Conservation (phyloP, 2,888 invertebrate genomes). For the Agapostemon virescens region DNA sequence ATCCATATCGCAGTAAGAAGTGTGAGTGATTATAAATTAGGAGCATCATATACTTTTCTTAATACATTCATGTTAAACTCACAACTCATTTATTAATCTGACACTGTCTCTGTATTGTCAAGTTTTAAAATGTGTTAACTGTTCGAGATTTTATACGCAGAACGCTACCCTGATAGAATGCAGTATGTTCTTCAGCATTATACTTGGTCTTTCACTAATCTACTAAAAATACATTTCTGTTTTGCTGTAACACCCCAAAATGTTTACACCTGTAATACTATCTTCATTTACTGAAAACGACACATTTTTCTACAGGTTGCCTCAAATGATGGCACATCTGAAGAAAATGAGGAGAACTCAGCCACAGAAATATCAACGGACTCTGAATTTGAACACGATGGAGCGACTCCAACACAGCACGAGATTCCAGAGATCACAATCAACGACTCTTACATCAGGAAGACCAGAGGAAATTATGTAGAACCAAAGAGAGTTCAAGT, state of each 20-base stretch:
- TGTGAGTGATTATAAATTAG: slow-evolving; percentile 6
- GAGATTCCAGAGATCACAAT: slow-evolving; percentile 89
- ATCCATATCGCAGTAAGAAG: slow-evolving; percentile 22
- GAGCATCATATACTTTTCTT: slow-evolving; percentile 26
- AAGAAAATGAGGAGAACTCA: slow-evolving; percentile 89
- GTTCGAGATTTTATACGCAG: background rate
- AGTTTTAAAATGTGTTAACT: slow-evolving; percentile 12
- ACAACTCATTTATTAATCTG: background rate
- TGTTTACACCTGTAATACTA: slow-evolving; percentile 26
- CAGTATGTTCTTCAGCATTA: slow-evolving; percentile 35
- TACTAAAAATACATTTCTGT: slow-evolving; percentile 47
- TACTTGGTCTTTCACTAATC: slow-evolving; percentile 53
- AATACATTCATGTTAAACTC: slow-evolving; percentile 6
- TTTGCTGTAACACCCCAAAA: slow-evolving; percentile 28
- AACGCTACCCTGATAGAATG: slow-evolving; percentile 31
- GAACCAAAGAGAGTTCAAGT: slow-evolving; percentile 85
- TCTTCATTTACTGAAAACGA: slow-evolving; percentile 8
- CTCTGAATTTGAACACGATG: slow-evolving; percentile 94
- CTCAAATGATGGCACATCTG: slow-evolving; percentile 85
- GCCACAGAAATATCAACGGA: slow-evolving; percentile 96
- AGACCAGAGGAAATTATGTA: slow-evolving; percentile 80
- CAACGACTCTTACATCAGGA: slow-evolving; percentile 85
- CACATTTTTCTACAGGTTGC: slow-evolving; percentile 82
- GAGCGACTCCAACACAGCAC: slow-evolving; percentile 85
- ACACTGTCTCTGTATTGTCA: background rate